Evolutionary conservation across 2,113 vertebrate species (phyloP), one percentile per base, ranked within the genome.

Genomic region (Lampris incognitus): DNA sequence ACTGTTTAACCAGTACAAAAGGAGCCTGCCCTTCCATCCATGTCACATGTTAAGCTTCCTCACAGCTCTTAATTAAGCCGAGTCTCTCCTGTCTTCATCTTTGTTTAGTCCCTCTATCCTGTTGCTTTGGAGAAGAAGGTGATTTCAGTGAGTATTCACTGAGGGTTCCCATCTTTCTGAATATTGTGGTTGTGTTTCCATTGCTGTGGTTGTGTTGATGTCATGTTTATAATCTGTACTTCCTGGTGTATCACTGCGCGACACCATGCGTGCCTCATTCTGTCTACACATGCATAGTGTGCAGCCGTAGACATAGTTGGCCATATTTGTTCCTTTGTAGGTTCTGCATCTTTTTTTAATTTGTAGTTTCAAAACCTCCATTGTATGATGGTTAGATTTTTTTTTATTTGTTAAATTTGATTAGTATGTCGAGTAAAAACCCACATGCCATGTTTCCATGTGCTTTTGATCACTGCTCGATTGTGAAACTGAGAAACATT

Each of bases 111-210:
- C 93, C 92, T 56, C 93, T 95, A 79, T 94, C 94, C 87, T 95
- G 94, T 95, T 95, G 94, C 94, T 94, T 95, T 89, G 94, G 94
- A 89, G 94, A 95, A 88, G 94, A 94, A 89, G 87, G 90, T 84
- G 94, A 95, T 88, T 95, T 95, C 87, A 94, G 94, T 94, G 94
- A 95, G 93, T 95, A 94, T 93, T 89, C 87, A 89, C 92, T 91
- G 92, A 86, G 76, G 85, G 79, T 62, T 85, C 71, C 48, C 69
- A 68, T 46, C 74, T 85, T 51, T 39, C 24, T 81, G 38, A 80
- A 55, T 79, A 74, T 86, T 60, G 85, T 93, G 88, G 72, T 72
- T 79, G 85, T 89, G 88, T 41, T 75, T 78, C 66, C 44, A 24
- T 72, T 83, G 69, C 81, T 50, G 72, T 92, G 71, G 82, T 74